These are phyloP conservation scores for Aricia artaxerxes DNA, from an alignment of 2,888 invertebrate genomes.

Conservation along the genomic window DNA sequence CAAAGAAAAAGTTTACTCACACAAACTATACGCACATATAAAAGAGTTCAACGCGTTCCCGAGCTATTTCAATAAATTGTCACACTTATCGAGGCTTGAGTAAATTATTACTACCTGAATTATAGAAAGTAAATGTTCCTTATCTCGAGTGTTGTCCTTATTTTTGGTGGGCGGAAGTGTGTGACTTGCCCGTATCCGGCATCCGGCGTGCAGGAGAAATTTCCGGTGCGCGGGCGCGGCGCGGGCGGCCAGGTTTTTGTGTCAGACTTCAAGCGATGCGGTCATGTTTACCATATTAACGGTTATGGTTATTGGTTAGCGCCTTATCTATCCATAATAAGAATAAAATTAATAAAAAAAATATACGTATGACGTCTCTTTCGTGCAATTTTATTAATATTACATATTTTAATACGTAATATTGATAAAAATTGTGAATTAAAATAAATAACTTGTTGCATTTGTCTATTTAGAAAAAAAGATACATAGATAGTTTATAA, in stretches of 20 bases:
- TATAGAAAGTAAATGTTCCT: background rate
- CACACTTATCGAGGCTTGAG: background rate
- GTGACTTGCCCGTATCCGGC: background rate
- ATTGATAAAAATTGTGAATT: no score
- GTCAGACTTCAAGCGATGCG: background rate
- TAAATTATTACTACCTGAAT: background rate
- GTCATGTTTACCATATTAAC: background rate
- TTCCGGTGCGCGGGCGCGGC: background rate
- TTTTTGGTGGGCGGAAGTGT: background rate
- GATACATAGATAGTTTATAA: no score
- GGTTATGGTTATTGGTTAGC: no score
- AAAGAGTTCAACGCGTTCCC: constrained; percentile 9
- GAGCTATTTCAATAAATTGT: background rate
- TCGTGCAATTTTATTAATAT: no score
- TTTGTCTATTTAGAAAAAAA: no score
- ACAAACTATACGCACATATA: background rate
- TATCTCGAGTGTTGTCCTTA: background rate
- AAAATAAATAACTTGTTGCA: no score
- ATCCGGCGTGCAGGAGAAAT: background rate
- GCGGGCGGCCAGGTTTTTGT: background rate
- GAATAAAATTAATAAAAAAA: no score
- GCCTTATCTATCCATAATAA: no score
- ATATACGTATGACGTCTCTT: no score
- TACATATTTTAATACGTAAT: no score
- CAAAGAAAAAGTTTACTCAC: no score